These are phyloP conservation scores for Reinhardtius hippoglossoides DNA, from an alignment of 2,113 vertebrate genomes.

Conservation along the genomic window DNA sequence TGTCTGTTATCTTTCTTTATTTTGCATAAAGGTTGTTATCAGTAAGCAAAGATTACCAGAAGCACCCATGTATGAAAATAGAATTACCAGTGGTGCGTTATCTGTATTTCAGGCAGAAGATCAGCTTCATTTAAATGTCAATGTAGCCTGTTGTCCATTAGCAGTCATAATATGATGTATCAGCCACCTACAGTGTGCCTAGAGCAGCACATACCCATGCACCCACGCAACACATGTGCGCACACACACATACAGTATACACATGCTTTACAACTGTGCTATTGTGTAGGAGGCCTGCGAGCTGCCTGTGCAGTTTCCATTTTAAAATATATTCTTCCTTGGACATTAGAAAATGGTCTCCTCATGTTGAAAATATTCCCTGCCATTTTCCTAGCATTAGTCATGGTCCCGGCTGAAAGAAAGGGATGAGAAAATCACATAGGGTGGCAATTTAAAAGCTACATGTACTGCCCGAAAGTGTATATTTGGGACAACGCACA, in stretches of 20 bases:
- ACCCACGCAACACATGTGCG: slow-evolving; percentile 54
- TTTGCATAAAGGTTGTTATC: too few species aligned
- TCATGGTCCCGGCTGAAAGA: slow-evolving; percentile 52
- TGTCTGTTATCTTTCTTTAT: too few species aligned
- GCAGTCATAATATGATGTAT: slow-evolving; percentile 58
- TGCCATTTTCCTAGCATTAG: slow-evolving; percentile 62
- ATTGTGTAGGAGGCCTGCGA: slow-evolving; percentile 63
- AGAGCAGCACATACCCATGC: slow-evolving; percentile 27
- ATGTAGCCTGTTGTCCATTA: slow-evolving; percentile 55
- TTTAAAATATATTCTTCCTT: slow-evolving; percentile 65
- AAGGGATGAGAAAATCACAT: slow-evolving; percentile 36
- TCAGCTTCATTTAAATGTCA: slow-evolving; percentile 49
- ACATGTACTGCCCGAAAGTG: slow-evolving; percentile 31
- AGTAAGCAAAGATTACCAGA: too few species aligned
- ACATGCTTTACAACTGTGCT: slow-evolving; percentile 45
- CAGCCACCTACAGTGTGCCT: slow-evolving; percentile 66
- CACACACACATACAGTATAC: slow-evolving; percentile 37
- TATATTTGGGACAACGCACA: slow-evolving; percentile 14
- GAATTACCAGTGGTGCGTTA: neutral
- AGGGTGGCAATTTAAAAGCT: slow-evolving; percentile 43
- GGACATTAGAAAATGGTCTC: slow-evolving; percentile 59
- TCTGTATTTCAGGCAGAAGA: slow-evolving; percentile 10
- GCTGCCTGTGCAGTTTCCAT: slow-evolving; percentile 59
- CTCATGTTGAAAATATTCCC: slow-evolving; percentile 59
- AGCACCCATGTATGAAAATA: too few species aligned